Evolutionary conservation across 2,888 invertebrate species (phyloP).

Genomic region (Nasonia oneida): DNA sequence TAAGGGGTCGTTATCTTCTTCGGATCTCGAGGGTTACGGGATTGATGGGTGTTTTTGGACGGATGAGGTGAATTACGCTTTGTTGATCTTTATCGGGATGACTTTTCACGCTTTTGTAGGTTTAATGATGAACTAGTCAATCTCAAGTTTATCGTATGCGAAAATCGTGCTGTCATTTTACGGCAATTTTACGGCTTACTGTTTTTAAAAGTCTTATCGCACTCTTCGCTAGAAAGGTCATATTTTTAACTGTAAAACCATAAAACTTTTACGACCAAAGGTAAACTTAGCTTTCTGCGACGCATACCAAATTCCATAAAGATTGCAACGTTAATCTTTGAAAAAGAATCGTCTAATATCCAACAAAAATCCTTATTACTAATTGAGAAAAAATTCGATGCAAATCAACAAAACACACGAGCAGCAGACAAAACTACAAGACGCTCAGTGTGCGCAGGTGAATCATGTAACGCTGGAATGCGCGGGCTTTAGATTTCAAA

Average conservation of each 20-base stretch:
- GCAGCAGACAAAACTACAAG: background rate
- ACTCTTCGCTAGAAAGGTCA: background rate
- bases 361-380: background rate
- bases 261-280: background rate
- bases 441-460: background rate
- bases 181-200: background rate
- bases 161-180: background rate
- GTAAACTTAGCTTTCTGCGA: too few species aligned
- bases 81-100: background rate
- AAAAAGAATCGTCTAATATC: too few species aligned
- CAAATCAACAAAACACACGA: background rate
- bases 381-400: background rate
- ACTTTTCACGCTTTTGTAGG: too few species aligned
- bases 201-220: background rate
- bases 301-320: too few species aligned
- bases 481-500: constrained; percentile 38
- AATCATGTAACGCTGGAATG: constrained; percentile 30
- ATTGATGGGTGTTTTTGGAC: background rate
- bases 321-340: too few species aligned
- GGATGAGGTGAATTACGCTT: background rate
- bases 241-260: background rate
- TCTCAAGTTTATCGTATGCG: background rate
- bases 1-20: background rate
- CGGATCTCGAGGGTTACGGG: background rate
- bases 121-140: too few species aligned